These are phyloP conservation scores for Cataglyphis rosenhaueri DNA, from an alignment of 2,888 invertebrate species.

Conservation along the genomic window DNA sequence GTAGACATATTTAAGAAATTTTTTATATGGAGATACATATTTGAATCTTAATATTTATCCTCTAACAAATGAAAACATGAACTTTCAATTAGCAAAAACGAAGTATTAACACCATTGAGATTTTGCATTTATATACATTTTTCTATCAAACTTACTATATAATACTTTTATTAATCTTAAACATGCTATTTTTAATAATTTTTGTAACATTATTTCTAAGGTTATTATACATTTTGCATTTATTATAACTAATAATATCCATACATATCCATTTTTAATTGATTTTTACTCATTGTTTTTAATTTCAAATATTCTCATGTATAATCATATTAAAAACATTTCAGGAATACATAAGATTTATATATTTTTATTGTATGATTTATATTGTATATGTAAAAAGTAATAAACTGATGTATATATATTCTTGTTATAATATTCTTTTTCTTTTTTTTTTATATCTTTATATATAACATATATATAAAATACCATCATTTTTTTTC, in stretches of 20 bases:
- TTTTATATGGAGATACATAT: neutral
- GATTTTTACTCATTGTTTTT: conserved; percentile 36
- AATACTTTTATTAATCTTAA: conserved; percentile 13
- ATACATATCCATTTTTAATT: conserved; percentile 9
- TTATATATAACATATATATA: conserved; percentile 19
- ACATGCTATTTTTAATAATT: conserved; percentile 13
- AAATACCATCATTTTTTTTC: conserved; percentile 4
- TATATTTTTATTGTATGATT: conserved; percentile 60
- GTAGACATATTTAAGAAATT: neutral
- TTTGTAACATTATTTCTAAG: conserved; percentile 47
- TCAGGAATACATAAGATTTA: conserved; percentile 52
- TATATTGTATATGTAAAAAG: conserved; percentile 56
- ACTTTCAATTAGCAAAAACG: neutral
- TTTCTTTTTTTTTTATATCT: neutral
- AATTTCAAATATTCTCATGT: conserved; percentile 25
- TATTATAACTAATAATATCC: neutral
- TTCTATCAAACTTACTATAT: neutral
- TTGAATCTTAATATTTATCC: neutral
- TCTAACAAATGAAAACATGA: neutral
- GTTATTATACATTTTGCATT: conserved; percentile 53
- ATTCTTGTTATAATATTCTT: conserved; percentile 64
- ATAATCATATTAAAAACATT: conserved; percentile 41
- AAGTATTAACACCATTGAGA: neutral
- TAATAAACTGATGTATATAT: conserved; percentile 63
- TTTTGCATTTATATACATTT: conserved; percentile 8